phyloP scores from a whole-genome alignment of 2,113 vertebrate genomes.

The Periophthalmus modestus region DNA sequence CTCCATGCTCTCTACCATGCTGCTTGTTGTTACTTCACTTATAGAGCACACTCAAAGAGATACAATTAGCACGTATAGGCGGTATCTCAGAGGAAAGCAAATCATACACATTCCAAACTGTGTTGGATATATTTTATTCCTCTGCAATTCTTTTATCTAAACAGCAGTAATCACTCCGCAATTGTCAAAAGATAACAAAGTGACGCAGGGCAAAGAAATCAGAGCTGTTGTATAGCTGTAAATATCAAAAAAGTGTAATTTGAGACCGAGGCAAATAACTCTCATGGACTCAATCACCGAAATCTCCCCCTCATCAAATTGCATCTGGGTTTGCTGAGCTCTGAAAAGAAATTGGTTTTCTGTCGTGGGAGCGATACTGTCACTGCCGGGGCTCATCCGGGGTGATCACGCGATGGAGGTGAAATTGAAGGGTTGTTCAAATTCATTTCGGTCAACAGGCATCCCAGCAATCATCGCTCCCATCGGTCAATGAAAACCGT shows the following conservation, averaged over 20 bases:
- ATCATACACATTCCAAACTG: neutral
- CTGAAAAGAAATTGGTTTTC: conserved; percentile 80
- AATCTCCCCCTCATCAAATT: conserved; percentile 74
- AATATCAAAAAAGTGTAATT: conserved; percentile 77
- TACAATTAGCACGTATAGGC: neutral
- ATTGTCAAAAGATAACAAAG: conserved; percentile 12
- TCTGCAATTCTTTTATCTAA: conserved; percentile 4
- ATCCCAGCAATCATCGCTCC: conserved; percentile 19
- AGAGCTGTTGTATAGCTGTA: conserved; percentile 51
- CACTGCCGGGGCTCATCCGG: conserved; percentile 63
- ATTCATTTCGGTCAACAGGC: conserved; percentile 47
- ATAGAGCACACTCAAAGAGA: neutral
- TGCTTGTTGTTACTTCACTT: neutral
- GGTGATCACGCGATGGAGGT: conserved; percentile 49
- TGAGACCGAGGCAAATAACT: conserved; percentile 74
- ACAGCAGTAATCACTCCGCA: conserved; percentile 7
- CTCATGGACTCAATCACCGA: conserved; percentile 54
- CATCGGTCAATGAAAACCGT: conserved; percentile 1
- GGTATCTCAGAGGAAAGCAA: neutral
- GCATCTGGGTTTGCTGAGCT: conserved; percentile 73
- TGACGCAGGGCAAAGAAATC: neutral
- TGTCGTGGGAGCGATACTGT: conserved; percentile 75
- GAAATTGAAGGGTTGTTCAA: conserved; percentile 42
- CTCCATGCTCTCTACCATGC: neutral
- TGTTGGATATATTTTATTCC: neutral